Conservation (phyloP, 2,888 invertebrate species). For the Diaperis boleti region DNA sequence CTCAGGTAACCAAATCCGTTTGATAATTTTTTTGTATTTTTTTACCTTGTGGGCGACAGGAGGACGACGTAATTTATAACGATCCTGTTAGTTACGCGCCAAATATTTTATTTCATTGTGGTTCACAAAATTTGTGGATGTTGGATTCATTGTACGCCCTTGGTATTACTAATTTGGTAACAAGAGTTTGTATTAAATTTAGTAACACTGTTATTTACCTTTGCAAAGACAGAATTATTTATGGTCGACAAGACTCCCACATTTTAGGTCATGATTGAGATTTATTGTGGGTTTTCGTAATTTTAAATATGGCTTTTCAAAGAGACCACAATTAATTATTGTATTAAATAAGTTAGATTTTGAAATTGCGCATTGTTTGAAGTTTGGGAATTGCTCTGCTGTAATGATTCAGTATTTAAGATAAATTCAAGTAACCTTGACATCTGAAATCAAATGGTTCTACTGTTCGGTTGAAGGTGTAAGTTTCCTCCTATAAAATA, state of each 20-base stretch:
- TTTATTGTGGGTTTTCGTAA: constrained; percentile 4
- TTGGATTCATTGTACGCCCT: background rate
- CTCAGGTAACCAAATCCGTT: no score
- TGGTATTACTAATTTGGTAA: background rate
- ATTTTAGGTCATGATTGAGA: constrained; percentile 9
- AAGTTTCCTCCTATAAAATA: no score
- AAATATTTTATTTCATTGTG: constrained; percentile 4
- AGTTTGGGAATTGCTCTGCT: no score
- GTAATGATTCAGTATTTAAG: no score
- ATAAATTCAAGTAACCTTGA: no score
- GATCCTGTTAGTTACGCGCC: constrained; percentile 5
- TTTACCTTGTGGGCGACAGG: background rate
- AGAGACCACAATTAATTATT: background rate
- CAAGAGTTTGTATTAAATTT: constrained; percentile 7
- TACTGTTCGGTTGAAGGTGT: no score
- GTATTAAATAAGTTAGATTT: background rate
- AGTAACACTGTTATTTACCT: constrained; percentile 4
- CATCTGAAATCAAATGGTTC: no score
- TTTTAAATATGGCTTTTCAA: background rate
- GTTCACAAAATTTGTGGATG: background rate
- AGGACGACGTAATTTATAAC: constrained; percentile 1
- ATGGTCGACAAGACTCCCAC: background rate
- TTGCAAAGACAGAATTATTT: constrained; percentile 3
- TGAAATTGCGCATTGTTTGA: no score
- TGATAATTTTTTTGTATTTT: constrained; percentile 10